Evolutionary conservation across 2,888 invertebrate genomes (phyloP).

Genomic region (Phengaris arion): DNA sequence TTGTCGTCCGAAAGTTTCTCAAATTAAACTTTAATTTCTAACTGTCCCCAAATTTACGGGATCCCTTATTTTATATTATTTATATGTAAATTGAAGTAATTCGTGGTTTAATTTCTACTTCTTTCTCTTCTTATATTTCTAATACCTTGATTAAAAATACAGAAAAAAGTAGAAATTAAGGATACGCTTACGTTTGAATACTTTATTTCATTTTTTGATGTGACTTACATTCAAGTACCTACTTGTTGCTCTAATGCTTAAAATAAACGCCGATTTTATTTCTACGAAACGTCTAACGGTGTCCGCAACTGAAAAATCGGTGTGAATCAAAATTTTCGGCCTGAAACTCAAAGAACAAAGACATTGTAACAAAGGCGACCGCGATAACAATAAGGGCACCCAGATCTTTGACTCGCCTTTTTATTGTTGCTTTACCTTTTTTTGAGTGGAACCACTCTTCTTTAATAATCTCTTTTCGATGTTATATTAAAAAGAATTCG

Average conservation of each 20-base stretch:
- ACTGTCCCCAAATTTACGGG: neutral
- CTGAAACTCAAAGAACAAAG: constrained; percentile 42
- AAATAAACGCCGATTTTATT: constrained; percentile 23
- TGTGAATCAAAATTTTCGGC: constrained; percentile 53
- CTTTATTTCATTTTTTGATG: neutral
- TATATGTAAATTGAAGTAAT: constrained; percentile 10
- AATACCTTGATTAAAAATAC: too few relatives aligned
- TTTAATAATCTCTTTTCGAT: constrained; percentile 59
- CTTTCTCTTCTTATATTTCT: neutral
- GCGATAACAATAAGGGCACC: constrained; percentile 53
- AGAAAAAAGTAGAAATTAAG: too few relatives aligned
- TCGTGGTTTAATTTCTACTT: neutral
- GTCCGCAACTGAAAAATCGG: constrained; percentile 62
- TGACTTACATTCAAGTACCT: neutral
- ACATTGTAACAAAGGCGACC: constrained; percentile 56
- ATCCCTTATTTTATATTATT: constrained; percentile 13
- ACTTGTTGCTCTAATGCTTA: constrained; percentile 3
- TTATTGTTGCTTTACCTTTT: constrained; percentile 67
- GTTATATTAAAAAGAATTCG: constrained; percentile 34
- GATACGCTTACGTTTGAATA: neutral
- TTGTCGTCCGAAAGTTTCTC: constrained; percentile 40
- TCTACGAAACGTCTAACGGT: constrained; percentile 49
- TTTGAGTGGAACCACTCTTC: constrained; percentile 62
- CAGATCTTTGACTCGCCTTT: constrained; percentile 60
- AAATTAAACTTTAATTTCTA: constrained; percentile 43